A percentile compares a stretch with the other conserved stretches of the same genome.
These are phyloP conservation scores for Drosophila villosipedis DNA, from an alignment of 2,888 invertebrate species.

Conservation along the genomic window DNA sequence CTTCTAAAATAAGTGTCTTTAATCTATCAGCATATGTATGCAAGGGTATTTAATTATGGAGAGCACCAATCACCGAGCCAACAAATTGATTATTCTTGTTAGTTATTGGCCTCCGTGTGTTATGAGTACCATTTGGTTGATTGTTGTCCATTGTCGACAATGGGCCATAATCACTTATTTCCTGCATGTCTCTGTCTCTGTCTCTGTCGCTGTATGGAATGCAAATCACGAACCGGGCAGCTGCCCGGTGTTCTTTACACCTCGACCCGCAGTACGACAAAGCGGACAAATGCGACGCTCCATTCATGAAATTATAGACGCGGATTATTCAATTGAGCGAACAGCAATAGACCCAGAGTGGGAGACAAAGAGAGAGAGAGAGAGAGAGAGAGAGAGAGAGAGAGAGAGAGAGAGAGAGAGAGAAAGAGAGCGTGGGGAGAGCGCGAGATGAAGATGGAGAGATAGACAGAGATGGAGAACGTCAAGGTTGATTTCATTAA, in stretches of 20 bases:
- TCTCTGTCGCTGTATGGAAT: constrained; percentile 46
- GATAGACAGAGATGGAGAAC: constrained; percentile 15
- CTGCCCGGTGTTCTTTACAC: constrained; percentile 22
- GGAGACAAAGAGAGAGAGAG: constrained; percentile 1
- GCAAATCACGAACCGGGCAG: constrained; percentile 61
- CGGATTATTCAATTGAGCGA: constrained; percentile 46
- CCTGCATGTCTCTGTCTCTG: constrained; percentile 48
- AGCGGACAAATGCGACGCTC: constrained; percentile 24
- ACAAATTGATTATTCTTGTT: not conserved
- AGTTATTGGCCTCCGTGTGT: constrained; percentile 14
- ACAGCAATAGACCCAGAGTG: constrained; percentile 5
- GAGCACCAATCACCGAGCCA: not conserved
- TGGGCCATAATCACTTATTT: constrained; percentile 63
- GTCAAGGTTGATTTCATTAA: constrained; percentile 75
- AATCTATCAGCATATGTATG: not conserved
- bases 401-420: constrained; percentile 13
- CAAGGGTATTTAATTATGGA: constrained; percentile 1
- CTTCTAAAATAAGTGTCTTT: not conserved
- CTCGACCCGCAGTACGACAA: not conserved
- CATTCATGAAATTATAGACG: constrained; percentile 64
- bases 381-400: no score
- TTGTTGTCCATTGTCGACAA: constrained; percentile 51
- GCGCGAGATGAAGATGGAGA: not conserved
- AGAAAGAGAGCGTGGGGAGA: constrained; percentile 10
- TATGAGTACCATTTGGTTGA: constrained; percentile 31